phyloP scores from a whole-genome alignment of 2,797 vertebrate species.

The Sebastes miniatus region DNA sequence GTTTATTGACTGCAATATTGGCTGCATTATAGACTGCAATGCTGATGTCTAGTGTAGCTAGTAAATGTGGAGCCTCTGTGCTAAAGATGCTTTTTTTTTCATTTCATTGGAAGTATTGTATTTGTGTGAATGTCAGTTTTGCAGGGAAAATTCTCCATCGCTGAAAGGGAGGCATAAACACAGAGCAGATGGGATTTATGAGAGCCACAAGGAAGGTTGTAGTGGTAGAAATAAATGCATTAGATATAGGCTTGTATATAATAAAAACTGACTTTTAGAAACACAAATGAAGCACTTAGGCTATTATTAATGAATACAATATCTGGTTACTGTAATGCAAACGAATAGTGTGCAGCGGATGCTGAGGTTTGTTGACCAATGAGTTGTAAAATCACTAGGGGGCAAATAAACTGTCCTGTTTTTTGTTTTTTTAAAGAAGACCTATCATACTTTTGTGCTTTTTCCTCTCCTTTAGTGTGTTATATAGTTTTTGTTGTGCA shows the following conservation, averaged over 20 bases:
- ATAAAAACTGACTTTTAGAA: not conserved
- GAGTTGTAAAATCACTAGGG: not conserved
- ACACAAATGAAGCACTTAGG: not conserved
- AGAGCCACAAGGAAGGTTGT: not conserved
- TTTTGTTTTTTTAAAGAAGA: not conserved
- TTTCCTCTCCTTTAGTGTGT: no score
- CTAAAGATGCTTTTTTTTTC: not conserved
- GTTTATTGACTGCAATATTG: conserved; percentile 59
- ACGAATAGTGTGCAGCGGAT: accelerated
- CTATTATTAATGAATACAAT: not conserved
- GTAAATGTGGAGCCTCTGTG: not conserved
- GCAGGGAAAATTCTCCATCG: not conserved
- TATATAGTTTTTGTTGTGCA: no score
- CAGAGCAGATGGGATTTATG: not conserved
- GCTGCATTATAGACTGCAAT: conserved; percentile 49
- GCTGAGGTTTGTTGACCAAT: not conserved
- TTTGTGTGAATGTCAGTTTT: not conserved
- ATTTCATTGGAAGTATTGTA: not conserved
- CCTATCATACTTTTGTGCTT: no score
- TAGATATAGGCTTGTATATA: not conserved
- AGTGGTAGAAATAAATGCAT: not conserved
- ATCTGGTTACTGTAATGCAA: not conserved
- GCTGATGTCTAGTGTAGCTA: conserved; percentile 26
- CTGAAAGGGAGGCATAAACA: not conserved
- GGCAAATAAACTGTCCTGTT: not conserved